Conservation (phyloP, 2,113 vertebrate species). For the Tragelaphus imberbis region DNA sequence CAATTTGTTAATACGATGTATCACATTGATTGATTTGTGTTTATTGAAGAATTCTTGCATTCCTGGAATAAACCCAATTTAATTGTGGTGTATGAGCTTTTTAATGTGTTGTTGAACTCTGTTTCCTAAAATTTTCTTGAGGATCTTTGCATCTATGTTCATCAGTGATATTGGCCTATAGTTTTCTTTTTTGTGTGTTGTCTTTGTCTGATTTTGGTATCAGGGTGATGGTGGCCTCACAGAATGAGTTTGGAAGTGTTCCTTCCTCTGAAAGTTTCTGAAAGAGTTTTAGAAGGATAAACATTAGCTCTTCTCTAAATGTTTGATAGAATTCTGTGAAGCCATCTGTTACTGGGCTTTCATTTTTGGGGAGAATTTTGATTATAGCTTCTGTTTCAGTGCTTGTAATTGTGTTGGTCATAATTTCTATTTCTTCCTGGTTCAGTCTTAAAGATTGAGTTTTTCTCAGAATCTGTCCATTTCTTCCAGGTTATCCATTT, state of each 20-base stretch:
- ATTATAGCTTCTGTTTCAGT: accelerated
- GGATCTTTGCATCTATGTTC: neutral
- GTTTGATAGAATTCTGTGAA: neutral
- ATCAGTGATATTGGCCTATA: neutral
- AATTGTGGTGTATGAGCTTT: neutral
- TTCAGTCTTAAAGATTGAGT: neutral
- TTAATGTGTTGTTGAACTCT: neutral
- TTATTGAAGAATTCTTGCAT: neutral
- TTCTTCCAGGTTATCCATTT: neutral
- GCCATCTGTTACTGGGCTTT: neutral
- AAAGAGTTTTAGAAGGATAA: neutral
- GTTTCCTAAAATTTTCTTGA: neutral
- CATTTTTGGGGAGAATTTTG: neutral
- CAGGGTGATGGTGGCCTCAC: neutral
- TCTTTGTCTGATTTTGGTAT: neutral
- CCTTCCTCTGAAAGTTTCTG: neutral
- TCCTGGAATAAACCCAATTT: neutral
- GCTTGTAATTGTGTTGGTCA: neutral
- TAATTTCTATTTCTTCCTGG: neutral
- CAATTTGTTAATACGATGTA: neutral
- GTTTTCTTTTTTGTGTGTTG: neutral
- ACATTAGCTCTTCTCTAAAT: neutral
- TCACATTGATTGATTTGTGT: neutral
- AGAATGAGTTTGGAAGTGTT: neutral
- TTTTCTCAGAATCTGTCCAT: neutral